phyloP scores from a whole-genome alignment of 2,113 vertebrate genomes.

The Coptodon rendalli region DNA sequence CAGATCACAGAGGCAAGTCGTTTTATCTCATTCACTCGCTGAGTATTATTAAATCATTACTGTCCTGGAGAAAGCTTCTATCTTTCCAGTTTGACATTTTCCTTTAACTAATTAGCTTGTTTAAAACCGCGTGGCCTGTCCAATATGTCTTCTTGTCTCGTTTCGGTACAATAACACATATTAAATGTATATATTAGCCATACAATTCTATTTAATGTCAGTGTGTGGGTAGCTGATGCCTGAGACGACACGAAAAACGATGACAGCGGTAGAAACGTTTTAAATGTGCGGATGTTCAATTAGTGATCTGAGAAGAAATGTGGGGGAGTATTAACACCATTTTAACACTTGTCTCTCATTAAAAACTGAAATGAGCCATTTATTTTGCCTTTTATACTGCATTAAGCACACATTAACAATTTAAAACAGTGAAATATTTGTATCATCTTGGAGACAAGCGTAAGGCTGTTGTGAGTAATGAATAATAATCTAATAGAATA shows the following conservation, averaged over 20 bases:
- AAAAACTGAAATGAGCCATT: neutral
- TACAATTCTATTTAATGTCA: neutral
- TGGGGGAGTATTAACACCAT: neutral
- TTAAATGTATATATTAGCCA: neutral
- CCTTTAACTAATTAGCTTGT: slow-evolving; percentile 36
- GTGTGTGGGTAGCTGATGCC: neutral
- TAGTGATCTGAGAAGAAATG: neutral
- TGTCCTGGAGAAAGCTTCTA: slow-evolving; percentile 13
- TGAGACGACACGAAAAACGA: neutral
- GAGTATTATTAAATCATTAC: slow-evolving; percentile 50
- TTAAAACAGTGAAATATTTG: neutral
- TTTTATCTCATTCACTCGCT: slow-evolving; percentile 35
- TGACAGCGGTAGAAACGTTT: neutral
- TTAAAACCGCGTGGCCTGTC: slow-evolving; percentile 21
- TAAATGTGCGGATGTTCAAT: neutral
- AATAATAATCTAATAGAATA: neutral
- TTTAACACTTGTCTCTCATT: neutral
- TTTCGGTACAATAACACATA: neutral
- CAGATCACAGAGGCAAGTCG: slow-evolving; percentile 26
- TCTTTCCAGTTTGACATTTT: slow-evolving; percentile 17
- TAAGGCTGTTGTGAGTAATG: neutral
- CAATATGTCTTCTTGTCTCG: neutral
- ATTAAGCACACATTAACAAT: neutral
- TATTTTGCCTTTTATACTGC: neutral
- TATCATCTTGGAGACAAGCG: neutral